These are phyloP conservation scores for Pimpla rufipes DNA, from an alignment of 2,888 invertebrate species.

Conservation along the genomic window DNA sequence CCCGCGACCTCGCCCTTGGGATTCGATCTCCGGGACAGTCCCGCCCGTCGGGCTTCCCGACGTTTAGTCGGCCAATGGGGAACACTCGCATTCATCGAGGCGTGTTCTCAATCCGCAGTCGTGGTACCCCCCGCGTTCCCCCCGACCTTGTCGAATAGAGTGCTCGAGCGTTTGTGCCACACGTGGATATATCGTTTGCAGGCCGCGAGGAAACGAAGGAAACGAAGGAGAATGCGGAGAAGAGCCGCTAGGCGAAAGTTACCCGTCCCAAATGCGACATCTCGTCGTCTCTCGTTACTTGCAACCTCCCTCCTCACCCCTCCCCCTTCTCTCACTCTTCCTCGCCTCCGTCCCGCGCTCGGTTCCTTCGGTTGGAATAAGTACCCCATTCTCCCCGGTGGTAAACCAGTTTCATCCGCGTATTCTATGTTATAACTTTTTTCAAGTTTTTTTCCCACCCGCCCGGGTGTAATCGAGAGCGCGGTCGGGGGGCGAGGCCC, in stretches of 20 bases:
- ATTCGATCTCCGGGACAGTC: slow-evolving; percentile 73
- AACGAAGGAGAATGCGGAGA: too few species aligned
- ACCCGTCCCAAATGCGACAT: slow-evolving; percentile 3
- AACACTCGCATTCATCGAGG: slow-evolving; percentile 71
- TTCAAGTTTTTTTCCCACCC: slow-evolving; percentile 14
- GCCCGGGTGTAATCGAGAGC: slow-evolving; percentile 15
- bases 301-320: too few species aligned
- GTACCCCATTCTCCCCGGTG: neutral
- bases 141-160: slow-evolving; percentile 16
- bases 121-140: neutral
- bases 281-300: too few species aligned
- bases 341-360: neutral
- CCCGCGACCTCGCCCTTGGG: slow-evolving; percentile 76
- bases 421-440: slow-evolving; percentile 20
- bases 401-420: slow-evolving; percentile 20
- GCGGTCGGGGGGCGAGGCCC: neutral
- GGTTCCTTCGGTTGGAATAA: neutral
- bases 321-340: neutral
- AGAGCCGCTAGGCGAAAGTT: neutral
- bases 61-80: slow-evolving; percentile 74
- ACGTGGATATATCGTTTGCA: neutral
- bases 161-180: slow-evolving; percentile 19
- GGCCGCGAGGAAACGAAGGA: neutral
- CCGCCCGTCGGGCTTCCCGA: slow-evolving; percentile 58
- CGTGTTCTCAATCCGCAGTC: slow-evolving; percentile 59